A percentile compares a stretch with the other conserved stretches of the same genome.
Evolutionary conservation across 2,113 vertebrate species (phyloP).

Genomic region (Galemys pyrenaicus): DNA sequence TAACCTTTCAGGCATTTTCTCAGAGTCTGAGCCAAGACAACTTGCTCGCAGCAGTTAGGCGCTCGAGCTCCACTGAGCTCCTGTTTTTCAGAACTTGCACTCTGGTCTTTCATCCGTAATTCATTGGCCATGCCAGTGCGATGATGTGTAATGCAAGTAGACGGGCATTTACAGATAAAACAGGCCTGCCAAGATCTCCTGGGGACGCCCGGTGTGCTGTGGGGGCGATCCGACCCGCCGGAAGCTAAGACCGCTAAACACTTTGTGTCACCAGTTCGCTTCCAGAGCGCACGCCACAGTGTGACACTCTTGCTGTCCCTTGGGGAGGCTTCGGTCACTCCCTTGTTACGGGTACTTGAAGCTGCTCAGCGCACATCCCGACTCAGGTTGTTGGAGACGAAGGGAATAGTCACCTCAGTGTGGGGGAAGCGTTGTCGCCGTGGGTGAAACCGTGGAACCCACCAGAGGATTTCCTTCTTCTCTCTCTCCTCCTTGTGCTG

Average conservation of each 20-base stretch:
- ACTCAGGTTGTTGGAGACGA: not conserved
- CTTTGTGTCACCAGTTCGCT: not conserved
- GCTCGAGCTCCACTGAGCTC: not conserved
- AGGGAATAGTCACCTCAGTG: not conserved
- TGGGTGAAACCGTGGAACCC: no score
- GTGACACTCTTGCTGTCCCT: not conserved
- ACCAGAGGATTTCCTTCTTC: no score
- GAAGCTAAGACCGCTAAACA: not conserved
- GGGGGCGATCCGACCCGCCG: not conserved
- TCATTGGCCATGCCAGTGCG: not conserved
- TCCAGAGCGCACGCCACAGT: not conserved
- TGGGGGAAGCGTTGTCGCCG: no score
- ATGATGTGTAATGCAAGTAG: not conserved
- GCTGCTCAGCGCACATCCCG: not conserved
- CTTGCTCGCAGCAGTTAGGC: not conserved
- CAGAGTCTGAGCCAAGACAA: not conserved
- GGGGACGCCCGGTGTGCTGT: not conserved
- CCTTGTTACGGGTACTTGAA: constrained; percentile 15
- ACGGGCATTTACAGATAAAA: not conserved
- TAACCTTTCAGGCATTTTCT: constrained; percentile 19
- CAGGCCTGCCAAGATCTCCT: not conserved
- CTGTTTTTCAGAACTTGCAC: constrained; percentile 4
- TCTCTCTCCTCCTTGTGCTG: constrained; percentile 28
- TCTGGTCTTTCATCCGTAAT: not conserved
- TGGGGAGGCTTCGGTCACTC: not conserved